phyloP scores from a whole-genome alignment of 2,113 vertebrate species.

The Aramus guarauna region DNA sequence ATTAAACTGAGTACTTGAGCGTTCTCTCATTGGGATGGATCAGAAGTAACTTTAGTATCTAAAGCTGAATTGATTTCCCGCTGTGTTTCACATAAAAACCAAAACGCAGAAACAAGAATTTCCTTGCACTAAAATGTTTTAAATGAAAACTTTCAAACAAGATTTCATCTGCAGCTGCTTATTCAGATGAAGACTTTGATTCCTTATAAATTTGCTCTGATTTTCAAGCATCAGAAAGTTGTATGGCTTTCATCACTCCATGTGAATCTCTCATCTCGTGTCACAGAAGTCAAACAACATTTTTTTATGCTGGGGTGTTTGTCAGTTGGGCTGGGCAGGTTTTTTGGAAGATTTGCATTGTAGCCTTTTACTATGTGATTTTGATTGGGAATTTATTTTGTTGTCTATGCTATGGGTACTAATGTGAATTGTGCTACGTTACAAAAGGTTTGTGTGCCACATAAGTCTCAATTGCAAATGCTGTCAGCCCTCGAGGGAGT shows the following conservation, averaged over 20 bases:
- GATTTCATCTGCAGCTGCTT: not conserved
- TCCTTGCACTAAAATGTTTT: not conserved
- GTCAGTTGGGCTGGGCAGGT: too few relatives aligned
- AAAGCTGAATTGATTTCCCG: not conserved
- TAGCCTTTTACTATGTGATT: not conserved
- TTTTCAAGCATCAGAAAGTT: not conserved
- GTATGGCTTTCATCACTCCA: not conserved
- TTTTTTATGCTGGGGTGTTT: not conserved
- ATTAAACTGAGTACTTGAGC: not conserved
- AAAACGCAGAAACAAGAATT: not conserved
- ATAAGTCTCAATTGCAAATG: not conserved
- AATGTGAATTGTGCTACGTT: not conserved
- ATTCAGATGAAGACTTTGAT: not conserved
- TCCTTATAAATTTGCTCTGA: not conserved
- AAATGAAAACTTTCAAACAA: not conserved
- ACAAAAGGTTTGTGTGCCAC: not conserved
- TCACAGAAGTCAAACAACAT: not conserved
- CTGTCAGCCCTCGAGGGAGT: not conserved
- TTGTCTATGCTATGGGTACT: not conserved
- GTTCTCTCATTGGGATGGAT: not conserved
- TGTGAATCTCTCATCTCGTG: not conserved
- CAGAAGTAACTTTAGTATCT: not conserved
- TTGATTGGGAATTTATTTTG: not conserved
- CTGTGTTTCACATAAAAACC: not conserved
- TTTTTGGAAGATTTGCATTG: not conserved